Conservation (phyloP, 1,140 invertebrate genomes). For the Bombus polaris region DNA sequence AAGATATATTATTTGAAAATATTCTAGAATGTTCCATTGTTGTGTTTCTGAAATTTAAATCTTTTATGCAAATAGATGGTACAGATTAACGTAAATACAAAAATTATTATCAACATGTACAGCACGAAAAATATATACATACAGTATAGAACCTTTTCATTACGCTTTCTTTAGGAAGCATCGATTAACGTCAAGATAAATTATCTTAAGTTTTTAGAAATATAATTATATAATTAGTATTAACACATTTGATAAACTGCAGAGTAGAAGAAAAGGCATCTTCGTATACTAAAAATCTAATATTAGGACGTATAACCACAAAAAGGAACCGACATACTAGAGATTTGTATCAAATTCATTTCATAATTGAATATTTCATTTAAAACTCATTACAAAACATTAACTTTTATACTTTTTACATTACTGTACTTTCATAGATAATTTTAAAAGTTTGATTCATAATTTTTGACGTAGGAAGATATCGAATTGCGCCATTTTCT, state of each 20-base stretch:
- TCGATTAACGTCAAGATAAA: neutral
- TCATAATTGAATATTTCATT: neutral
- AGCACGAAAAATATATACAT: neutral
- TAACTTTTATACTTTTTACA: neutral
- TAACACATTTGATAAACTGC: slow-evolving; percentile 10
- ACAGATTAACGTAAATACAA: neutral
- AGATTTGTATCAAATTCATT: slow-evolving; percentile 3
- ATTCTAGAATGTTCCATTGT: slow-evolving; percentile 80
- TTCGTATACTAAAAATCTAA: neutral
- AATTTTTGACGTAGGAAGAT: slow-evolving; percentile 28
- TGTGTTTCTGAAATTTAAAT: slow-evolving; percentile 74
- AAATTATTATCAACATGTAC: neutral
- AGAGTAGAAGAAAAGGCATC: neutral
- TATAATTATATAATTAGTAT: neutral
- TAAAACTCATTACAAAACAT: neutral
- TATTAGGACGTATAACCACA: neutral
- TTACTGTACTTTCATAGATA: neutral
- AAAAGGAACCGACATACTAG: neutral
- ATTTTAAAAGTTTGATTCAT: slow-evolving; percentile 7
- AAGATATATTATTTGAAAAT: slow-evolving; percentile 82
- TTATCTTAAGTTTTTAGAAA: neutral
- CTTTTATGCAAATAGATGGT: slow-evolving; percentile 25
- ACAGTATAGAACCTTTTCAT: neutral
- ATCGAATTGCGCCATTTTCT: slow-evolving; percentile 34
- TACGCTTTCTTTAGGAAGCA: neutral